These are phyloP conservation scores for Merops nubicus DNA, from an alignment of 2,113 vertebrate genomes.

Conservation along the genomic window DNA sequence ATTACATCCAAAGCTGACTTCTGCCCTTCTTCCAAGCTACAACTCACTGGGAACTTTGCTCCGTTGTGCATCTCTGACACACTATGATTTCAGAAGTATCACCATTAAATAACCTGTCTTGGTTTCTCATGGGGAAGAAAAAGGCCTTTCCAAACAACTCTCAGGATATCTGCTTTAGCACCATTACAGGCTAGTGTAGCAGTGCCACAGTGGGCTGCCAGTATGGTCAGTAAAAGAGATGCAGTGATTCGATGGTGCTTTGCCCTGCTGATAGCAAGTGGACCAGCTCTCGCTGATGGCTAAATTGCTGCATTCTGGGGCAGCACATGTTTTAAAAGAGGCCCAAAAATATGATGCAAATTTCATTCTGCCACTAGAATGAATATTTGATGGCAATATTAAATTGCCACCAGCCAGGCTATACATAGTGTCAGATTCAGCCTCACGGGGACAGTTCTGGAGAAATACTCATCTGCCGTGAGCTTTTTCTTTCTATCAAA, in stretches of 20 bases:
- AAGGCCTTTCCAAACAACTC: not conserved
- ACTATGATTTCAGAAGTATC: not conserved
- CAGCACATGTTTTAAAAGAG: not conserved
- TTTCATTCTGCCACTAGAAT: not conserved
- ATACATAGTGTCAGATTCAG: not conserved
- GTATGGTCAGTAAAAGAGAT: no score
- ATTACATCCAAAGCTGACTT: not conserved
- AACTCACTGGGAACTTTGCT: not conserved
- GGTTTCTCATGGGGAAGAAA: not conserved
- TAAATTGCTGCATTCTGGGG: not conserved
- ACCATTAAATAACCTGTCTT: not conserved
- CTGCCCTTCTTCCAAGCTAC: not conserved
- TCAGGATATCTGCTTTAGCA: not conserved
- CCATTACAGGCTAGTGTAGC: not conserved
- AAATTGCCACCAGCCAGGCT: not conserved
- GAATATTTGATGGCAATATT: not conserved
- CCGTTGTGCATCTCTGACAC: not conserved
- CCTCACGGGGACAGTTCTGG: not conserved
- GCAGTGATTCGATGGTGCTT: not conserved
- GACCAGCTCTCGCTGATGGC: not conserved
- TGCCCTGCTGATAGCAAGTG: not conserved
- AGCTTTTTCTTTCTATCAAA: not conserved
- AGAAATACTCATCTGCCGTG: not conserved
- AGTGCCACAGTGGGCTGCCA: not conserved
- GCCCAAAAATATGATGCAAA: not conserved